These are phyloP conservation scores for Rotaria sp. DNA, from an alignment of 2,888 invertebrate genomes.

Conservation along the genomic window DNA sequence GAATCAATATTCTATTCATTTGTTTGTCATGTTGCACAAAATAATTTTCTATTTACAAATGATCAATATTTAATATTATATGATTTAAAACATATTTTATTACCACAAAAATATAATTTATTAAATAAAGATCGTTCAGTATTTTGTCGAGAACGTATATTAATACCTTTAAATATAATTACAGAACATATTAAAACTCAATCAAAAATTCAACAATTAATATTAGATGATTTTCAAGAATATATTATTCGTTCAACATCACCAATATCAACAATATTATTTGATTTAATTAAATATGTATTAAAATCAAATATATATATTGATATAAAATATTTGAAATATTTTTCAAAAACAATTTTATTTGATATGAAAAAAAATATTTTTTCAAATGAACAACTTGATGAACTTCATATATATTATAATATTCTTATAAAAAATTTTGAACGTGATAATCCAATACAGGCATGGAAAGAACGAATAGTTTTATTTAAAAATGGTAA, in stretches of 20 bases:
- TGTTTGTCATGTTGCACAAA: constrained; percentile 1
- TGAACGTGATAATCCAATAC: neutral
- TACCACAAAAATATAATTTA: neutral
- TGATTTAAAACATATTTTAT: neutral
- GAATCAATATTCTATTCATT: neutral
- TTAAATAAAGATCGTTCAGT: neutral
- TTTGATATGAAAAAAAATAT: neutral
- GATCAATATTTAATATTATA: neutral
- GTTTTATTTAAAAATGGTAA: neutral
- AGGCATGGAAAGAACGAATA: neutral
- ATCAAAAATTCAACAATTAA: neutral
- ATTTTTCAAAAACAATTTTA: neutral
- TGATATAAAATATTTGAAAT: neutral
- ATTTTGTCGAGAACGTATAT: neutral
- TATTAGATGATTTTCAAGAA: constrained; percentile 23
- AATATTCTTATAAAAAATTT: neutral
- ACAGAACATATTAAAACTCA: neutral
- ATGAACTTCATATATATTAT: neutral
- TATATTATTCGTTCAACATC: neutral
- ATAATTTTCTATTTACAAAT: neutral
- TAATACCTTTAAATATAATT: neutral
- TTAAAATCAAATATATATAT: neutral
- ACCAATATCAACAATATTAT: neutral
- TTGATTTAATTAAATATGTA: neutral
- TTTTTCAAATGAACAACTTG: neutral